Conservation (phyloP, 2,113 vertebrate genomes). For the Xenus cinereus region DNA sequence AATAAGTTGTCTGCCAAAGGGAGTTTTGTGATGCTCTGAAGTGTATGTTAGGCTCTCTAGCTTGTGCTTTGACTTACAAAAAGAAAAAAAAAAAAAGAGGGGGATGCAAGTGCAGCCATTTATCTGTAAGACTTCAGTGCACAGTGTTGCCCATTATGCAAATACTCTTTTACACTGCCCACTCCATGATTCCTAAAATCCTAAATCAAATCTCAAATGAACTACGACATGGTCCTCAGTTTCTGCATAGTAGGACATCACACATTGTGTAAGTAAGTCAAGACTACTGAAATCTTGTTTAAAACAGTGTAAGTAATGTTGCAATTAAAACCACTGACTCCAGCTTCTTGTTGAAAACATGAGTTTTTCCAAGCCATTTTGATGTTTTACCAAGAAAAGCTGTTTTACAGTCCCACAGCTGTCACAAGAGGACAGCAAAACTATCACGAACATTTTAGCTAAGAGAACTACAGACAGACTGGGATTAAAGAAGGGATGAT, state of each 20-base stretch:
- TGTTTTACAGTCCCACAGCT: not conserved
- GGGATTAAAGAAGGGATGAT: not conserved
- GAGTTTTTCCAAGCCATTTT: not conserved
- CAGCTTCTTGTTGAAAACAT: not conserved
- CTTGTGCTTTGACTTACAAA: not conserved
- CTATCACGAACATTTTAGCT: not conserved
- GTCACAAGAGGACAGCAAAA: not conserved
- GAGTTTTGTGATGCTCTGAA: not conserved
- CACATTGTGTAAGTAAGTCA: not conserved
- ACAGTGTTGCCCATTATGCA: not conserved
- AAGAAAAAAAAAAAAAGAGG: not conserved
- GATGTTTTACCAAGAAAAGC: not conserved
- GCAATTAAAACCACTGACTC: not conserved
- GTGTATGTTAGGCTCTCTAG: not conserved
- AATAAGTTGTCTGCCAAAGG: constrained; percentile 5
- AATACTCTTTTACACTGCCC: not conserved
- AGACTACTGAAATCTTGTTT: not conserved
- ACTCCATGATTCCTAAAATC: not conserved
- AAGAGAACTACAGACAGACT: not conserved
- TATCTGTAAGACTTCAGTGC: not conserved
- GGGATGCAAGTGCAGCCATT: not conserved
- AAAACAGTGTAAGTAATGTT: not conserved
- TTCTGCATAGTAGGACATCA: not conserved
- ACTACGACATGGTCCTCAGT: not conserved
- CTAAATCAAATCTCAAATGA: not conserved